Evolutionary conservation across 1,140 invertebrate genomes (phyloP).

Genomic region (Dreissena polymorpha): DNA sequence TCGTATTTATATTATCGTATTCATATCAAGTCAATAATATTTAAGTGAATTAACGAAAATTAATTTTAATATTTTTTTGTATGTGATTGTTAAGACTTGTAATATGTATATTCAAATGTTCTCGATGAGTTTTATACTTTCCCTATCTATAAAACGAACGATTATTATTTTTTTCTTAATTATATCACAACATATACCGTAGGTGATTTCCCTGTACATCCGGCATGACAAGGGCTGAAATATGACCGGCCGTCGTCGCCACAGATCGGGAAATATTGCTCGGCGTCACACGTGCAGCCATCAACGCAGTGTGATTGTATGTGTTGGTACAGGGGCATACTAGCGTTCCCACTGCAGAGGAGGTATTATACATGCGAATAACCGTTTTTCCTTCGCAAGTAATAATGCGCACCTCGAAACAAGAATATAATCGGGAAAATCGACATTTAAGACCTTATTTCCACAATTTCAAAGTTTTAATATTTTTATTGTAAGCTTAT

Average conservation of each 20-base stretch:
- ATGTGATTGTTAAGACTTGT: not conserved
- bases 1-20: not conserved
- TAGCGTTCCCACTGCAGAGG: too few species aligned
- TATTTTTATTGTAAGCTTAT: too few species aligned
- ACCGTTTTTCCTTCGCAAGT: too few species aligned
- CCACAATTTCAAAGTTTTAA: too few species aligned
- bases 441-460: too few species aligned
- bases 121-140: not conserved
- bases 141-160: too few species aligned
- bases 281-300: conserved; percentile 58
- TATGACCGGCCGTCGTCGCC: conserved; percentile 60
- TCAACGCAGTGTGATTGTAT: conserved; percentile 17
- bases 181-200: conserved; percentile 38
- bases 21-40: not conserved
- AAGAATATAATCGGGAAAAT: too few species aligned
- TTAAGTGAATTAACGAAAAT: not conserved
- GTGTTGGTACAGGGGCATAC: not conserved
- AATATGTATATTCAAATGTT: not conserved
- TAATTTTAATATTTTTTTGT: not conserved
- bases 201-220: conserved; percentile 42
- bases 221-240: conserved; percentile 68
- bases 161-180: not conserved
- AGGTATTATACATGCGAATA: too few species aligned
- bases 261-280: conserved; percentile 63
- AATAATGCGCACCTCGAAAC: too few species aligned